Base-by-base conservation (phyloP, 2,113 vertebrate genomes). In the Tretioscincus oriximinensis region DNA sequence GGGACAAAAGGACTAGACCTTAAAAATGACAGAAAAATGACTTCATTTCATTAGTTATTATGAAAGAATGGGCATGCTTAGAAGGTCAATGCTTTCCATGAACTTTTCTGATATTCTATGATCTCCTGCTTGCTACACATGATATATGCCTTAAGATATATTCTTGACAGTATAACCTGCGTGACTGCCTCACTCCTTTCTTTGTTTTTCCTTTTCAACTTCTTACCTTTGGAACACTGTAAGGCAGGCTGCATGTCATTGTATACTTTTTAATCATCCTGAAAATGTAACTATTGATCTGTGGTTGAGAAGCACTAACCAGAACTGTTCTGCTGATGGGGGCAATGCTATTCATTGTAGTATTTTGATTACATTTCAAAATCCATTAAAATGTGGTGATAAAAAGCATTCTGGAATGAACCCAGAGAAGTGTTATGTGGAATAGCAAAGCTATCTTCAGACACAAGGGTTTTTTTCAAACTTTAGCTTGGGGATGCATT, bases 1-100 rank as follows among this genome's bases (percentile, higher is more conserved):
- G 67, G 26, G 16, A 82, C 24, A 54, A 79, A 80, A 84, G 64
- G 64, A 65, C 66, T 81, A 2, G 68, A 58, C 76, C 73, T 84
- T 84, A 72, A 80, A 58, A 74, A 29, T 31, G 85, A 80, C 73
- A 78, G 68, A 64, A 82, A 74, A 31, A 47, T 68, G 49, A 84
- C 68, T 75, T 69, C 63, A 65, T 83, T 85, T 83, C 80, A 26
- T 78, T 84, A 61, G n/a, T 74, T 84, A 69, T 74, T 66, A 67
- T 67, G 70, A 78, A 68, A 51, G 47, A 73, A 78, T 12, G 14
- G 65, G 72, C 84, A 68, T 29, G 28, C 72, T 60, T 78, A 78
- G 73, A 81, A 85, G 66, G 49, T 88, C 28, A 80, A 28, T 16
- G 28, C 41, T 69, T 64, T 68, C 84, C 28, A 76, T 78, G 77